A percentile compares a stretch with the other conserved stretches of the same genome.
Conservation (phyloP, 2,888 invertebrate genomes). For the Caenorhabditis plicata region DNA sequence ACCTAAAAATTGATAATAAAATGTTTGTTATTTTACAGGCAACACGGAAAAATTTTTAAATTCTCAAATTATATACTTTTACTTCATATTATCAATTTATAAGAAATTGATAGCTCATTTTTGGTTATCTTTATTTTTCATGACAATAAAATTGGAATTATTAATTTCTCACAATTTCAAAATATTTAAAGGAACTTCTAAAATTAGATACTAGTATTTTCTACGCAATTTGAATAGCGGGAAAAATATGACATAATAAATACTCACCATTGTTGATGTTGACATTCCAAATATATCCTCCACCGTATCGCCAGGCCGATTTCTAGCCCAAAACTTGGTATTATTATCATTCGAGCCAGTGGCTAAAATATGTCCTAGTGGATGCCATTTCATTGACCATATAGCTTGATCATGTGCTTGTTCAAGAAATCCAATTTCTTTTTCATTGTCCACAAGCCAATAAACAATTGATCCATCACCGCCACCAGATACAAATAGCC, state of each 20-base stretch:
- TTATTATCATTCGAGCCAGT: slow-evolving; percentile 99
- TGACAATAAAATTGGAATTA: too few relatives aligned
- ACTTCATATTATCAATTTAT: too few relatives aligned
- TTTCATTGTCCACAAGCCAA: slow-evolving; percentile 89
- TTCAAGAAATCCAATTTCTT: slow-evolving; percentile 88
- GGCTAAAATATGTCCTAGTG: slow-evolving; percentile 94
- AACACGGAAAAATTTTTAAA: not conserved
- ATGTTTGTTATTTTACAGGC: not conserved
- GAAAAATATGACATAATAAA: not conserved
- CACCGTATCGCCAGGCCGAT: slow-evolving; percentile 94
- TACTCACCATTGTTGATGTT: slow-evolving; percentile 31
- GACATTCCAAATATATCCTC: slow-evolving; percentile 86
- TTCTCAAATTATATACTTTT: not conserved
- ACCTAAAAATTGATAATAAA: too few relatives aligned
- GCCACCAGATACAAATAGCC: slow-evolving; percentile 93
- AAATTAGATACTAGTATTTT: too few relatives aligned
- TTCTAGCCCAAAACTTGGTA: slow-evolving; percentile 96
- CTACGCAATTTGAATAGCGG: too few relatives aligned
- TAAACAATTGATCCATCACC: slow-evolving; percentile 97
- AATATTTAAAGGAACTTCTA: too few relatives aligned
- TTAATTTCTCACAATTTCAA: too few relatives aligned
- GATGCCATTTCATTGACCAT: slow-evolving; percentile 99
- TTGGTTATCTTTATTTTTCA: too few relatives aligned
- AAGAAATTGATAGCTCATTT: too few relatives aligned
- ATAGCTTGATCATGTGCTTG: slow-evolving; percentile 89